Base-by-base conservation (phyloP, 1,140 invertebrate species). In the Lethrus apterus region DNA sequence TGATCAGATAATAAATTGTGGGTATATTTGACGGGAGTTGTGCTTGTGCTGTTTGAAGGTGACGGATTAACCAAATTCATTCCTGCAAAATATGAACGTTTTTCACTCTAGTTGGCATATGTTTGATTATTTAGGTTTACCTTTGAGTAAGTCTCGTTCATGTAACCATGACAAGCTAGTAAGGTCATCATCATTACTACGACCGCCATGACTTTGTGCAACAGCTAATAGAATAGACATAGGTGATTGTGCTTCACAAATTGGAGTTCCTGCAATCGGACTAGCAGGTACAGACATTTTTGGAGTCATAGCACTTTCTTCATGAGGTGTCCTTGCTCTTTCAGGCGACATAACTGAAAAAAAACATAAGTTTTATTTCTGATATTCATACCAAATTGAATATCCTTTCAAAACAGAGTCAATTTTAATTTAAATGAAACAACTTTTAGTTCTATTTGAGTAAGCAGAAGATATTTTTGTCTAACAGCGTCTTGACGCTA, bases 101-200 rank as follows among this genome's bases (percentile, higher is more conserved):
- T 31, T 9, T 31, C 29, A 2, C 14, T 3, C 14, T 31, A 31
- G 14, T n/a, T 11, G 4, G 14, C 24, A 29, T 2, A 29, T 11
- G 8, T 31, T 11, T n/a, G n/a, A n/a, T n/a, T n/a, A 56, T 46
- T 18, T 46, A 50, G n/a, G 50, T 50, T 30, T 56, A 73, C 83
- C 82, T 73, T 92, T 91, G 7, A 94, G 75, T 51, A 94, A 68
- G 71, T 96, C 92, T 56, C 80, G 84, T 65, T 94, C 88, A 63
- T 93, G 90, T 7, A 96, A 69, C 91, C 92, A 96, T 35, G 85
- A 80, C 1, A 96, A 70, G 46, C 86, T 86, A 1, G 89, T 93
- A 19, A 96, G 71, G 59, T 96, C 92, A 55, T 92, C 88, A 60
- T 92, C 89, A 10, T 52, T 44, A 29, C 45, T 49, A 33, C 52